phyloP scores from a whole-genome alignment of 2,113 vertebrate genomes.

The Sialia sialis region DNA sequence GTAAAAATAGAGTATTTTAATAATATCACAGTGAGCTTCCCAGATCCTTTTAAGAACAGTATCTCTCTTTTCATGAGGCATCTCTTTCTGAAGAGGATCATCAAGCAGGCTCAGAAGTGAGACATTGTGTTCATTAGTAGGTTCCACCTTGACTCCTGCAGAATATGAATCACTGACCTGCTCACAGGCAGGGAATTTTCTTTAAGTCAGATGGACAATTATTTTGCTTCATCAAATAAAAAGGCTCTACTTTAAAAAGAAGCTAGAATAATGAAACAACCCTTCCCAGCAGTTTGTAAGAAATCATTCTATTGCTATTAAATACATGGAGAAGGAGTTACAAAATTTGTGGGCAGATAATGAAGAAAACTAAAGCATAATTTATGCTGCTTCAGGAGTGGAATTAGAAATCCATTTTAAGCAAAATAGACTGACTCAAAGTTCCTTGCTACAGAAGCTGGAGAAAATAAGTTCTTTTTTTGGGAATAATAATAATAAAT shows the following conservation, averaged over 20 bases:
- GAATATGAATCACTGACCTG: slow-evolving; percentile 11
- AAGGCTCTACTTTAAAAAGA: neutral
- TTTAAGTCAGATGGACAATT: slow-evolving; percentile 16
- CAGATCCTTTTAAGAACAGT: neutral
- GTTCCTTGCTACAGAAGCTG: rapidly evolving
- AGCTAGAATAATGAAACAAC: neutral
- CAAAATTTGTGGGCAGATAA: neutral
- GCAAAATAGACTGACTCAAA: neutral
- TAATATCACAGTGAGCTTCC: slow-evolving; percentile 25
- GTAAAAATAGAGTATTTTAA: slow-evolving; percentile 42
- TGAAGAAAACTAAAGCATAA: neutral
- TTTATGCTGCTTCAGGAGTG: neutral
- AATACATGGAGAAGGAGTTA: neutral
- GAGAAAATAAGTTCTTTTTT: neutral
- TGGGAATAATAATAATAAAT: neutral
- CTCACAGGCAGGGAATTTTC: slow-evolving; percentile 2
- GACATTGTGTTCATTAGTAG: slow-evolving; percentile 5
- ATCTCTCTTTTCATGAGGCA: neutral
- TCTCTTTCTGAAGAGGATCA: slow-evolving; percentile 1
- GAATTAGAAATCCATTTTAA: neutral
- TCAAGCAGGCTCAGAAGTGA: neutral
- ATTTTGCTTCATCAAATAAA: slow-evolving; percentile 37
- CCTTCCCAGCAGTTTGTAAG: neutral
- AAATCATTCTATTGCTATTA: neutral
- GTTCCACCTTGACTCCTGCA: slow-evolving; percentile 11